Base-by-base conservation (phyloP, 2,797 vertebrate species). In the Propithecus perrieri region DNA sequence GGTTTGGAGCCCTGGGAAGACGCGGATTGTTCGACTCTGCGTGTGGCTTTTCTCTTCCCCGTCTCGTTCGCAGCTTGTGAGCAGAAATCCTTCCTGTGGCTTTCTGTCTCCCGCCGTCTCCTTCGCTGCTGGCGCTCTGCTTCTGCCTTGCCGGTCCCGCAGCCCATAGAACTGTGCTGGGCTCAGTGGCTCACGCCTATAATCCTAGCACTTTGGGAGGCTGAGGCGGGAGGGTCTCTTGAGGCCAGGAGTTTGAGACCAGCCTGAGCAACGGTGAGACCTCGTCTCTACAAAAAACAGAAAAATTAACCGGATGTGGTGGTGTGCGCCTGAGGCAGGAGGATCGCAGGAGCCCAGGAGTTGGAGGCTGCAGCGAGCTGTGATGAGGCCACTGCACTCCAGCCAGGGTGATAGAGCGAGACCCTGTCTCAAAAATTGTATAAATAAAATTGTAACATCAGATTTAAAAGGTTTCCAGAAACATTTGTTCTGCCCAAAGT, bases 91-190 rank as follows among this genome's bases (percentile, higher is more conserved):
- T 30, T 12, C 13, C 59, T 30, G 13, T 30, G 17, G n/a, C 38
- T 41, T 55, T 30, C 41, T 20, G 46, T 46, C 15, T 43, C 46
- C 7, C 1, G 17, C 35, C 0, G 0, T 30, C 53, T 53, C 18
- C 24, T 35, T 4, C 9, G 3, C 8, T n/a, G 26, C 20, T 1
- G 1, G 35, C 7, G 41, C 18, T 48, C 28, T 7, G 0, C 10
- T 10, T 38, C 53, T 7, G 28, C 53, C 55, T 35, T 81, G 20
- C n/a, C 63, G 63, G 91, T 38, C 46, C 72, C 30, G 9, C 46
- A 50, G 85, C 17, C 43, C 35, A n/a, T 18, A 22, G 30, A 59
- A 50, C 59, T 12, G 33, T 4, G 30, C 61, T 1, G 7, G 63
- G 63, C 15, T 7, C 15, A 18, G 33, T 8, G 63, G 33, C 63